Conservation (phyloP, 1,140 invertebrate genomes). For the Heliconius hewitsoni region DNA sequence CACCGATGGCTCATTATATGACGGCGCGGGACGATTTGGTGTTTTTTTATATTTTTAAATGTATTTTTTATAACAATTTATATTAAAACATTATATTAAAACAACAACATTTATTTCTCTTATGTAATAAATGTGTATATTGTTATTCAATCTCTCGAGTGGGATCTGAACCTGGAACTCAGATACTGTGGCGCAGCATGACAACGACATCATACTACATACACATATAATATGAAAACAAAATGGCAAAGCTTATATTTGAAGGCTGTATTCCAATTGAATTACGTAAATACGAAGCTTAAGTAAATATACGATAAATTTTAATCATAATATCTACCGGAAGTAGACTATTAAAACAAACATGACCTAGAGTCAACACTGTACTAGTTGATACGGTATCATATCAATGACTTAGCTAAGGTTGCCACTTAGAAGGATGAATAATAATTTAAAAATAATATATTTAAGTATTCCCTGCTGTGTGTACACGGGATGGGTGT, state of each 20-base stretch:
- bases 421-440: neutral
- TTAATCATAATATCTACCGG: neutral
- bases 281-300: conserved; percentile 17
- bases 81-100: no score
- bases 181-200: no score
- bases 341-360: conserved; percentile 26
- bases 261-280: neutral
- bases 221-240: neutral
- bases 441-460: neutral
- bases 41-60: no score
- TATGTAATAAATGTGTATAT: no score
- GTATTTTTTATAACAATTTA: no score
- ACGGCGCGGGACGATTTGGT: no score
- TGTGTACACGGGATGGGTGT: no score
- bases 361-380: conserved; percentile 19
- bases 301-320: conserved; percentile 15
- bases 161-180: no score
- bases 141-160: no score
- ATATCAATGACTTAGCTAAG: conserved; percentile 21
- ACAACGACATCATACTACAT: neutral
- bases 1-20: no score
- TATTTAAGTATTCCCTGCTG: no score
- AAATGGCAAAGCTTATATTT: neutral
- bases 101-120: no score
- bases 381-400: neutral